These are phyloP conservation scores for Notothenia coriiceps DNA, from an alignment of 2,113 vertebrate species.

Conservation along the genomic window DNA sequence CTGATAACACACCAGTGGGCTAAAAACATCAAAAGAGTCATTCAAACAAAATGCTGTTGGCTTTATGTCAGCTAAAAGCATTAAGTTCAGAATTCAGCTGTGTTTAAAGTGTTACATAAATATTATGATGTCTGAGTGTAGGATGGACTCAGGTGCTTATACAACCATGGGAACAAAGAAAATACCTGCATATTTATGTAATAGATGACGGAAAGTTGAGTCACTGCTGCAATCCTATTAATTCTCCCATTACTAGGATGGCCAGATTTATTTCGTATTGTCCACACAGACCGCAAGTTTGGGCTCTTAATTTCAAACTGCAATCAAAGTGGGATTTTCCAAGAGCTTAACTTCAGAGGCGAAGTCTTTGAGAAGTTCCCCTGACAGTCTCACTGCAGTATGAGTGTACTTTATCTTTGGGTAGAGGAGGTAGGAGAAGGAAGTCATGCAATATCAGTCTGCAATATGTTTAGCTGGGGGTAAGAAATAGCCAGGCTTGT, in stretches of 20 bases:
- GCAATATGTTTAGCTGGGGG: conserved; percentile 73
- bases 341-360: conserved; percentile 58
- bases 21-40: too few species aligned
- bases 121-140: conserved; percentile 1
- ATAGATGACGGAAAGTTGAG: conserved; percentile 11
- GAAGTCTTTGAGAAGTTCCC: conserved; percentile 62
- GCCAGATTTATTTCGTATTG: conserved; percentile 14
- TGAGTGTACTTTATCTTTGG: conserved; percentile 69
- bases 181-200: conserved; percentile 10
- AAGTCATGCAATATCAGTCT: conserved; percentile 74
- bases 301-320: conserved; percentile 59
- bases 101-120: background rate
- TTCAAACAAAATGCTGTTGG: background rate
- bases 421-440: conserved; percentile 54
- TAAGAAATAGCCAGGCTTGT: conserved; percentile 77
- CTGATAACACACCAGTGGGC: too few species aligned
- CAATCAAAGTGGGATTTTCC: conserved; percentile 54
- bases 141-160: background rate
- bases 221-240: conserved; percentile 26
- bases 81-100: background rate
- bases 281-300: conserved; percentile 34
- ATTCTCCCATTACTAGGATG: conserved; percentile 23
- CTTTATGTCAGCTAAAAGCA: background rate
- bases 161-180: background rate
- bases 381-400: conserved; percentile 53